Conservation (phyloP, 2,888 invertebrate species). For the Magallana nippona region DNA sequence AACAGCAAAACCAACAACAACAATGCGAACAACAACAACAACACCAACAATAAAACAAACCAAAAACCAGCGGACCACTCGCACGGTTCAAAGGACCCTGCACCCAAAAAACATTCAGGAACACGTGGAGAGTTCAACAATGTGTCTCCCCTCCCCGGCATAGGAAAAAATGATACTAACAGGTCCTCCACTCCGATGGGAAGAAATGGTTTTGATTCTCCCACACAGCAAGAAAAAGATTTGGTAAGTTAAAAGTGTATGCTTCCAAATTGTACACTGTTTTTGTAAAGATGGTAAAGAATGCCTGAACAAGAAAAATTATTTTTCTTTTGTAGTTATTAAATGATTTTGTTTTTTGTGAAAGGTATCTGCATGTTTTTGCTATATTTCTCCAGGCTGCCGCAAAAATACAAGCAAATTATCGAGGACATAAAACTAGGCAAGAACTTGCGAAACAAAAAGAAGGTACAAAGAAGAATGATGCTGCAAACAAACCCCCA, state of each 20-base stretch:
- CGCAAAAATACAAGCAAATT: conserved; percentile 58
- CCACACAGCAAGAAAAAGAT: conserved; percentile 4
- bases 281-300: background rate
- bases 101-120: conserved; percentile 35
- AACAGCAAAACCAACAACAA: conserved; percentile 40
- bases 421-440: conserved; percentile 53
- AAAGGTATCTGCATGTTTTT: background rate
- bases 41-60: background rate
- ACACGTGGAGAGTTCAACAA: conserved; percentile 42
- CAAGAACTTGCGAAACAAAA: conserved; percentile 48
- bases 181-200: conserved; percentile 29
- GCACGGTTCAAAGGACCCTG: background rate
- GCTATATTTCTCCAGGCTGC: conserved; percentile 49
- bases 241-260: background rate
- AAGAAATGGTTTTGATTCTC: background rate
- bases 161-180: conserved; percentile 6
- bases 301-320: too few relatives aligned
- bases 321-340: too few relatives aligned
- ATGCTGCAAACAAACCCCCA: background rate
- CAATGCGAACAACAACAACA: conserved; percentile 35
- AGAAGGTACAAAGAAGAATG: conserved; percentile 32
- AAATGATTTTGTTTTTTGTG: background rate
- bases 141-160: conserved; percentile 37
- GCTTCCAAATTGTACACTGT: background rate
- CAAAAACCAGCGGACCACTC: conserved; percentile 33